Base-by-base conservation (phyloP, 2,113 vertebrate genomes). In the Prunella himalayana region DNA sequence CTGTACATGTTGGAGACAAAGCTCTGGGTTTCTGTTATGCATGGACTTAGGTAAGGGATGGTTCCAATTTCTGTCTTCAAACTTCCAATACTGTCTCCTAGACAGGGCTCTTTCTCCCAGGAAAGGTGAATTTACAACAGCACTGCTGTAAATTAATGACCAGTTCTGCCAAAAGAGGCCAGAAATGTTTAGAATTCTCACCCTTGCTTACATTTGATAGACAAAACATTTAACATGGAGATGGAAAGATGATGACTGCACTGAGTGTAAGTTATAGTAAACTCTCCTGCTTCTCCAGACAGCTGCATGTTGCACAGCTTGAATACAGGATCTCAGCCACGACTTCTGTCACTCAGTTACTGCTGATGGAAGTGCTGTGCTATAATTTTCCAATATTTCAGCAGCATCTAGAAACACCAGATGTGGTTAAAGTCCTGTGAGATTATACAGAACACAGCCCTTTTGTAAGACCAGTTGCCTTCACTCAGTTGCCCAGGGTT, bases 331-430 rank as follows among this genome's bases (percentile, higher is more conserved):
- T 63, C 47, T 64, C 11, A 0, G 61, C 42, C 20, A 4, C 0
- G 0, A 60, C 71, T 92, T 54, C 84, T 94, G 87, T 87, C 84
- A 84, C 61, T 86, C 84, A 82, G 61, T 35, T 60, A 60, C 60
- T 89, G 56, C 44, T 50, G 27, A 79, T 68, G 78, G 65, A 95
- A 87, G 57, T 15, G 42, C 78, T 75, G 49, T 68, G 61, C 84
- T 89, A n/a, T 39, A 75, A 54, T 82, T 86, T 87, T 82, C 78
- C 57, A 68, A 1, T 60, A 71, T 93, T 96, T 95, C 56, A 49
- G 65, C 90, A 96, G 33, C 84, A 89, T 82, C 92, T 75, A 92
- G 82, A 91, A 95, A 82, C 75, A 79, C 82, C 78, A 96, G 84
- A 78, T 84, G 82, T 75, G 49, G 78, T 82, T 75, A 12, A 84